These are phyloP conservation scores for Dendrolimus houi DNA, from an alignment of 2,888 invertebrate genomes.

Conservation along the genomic window DNA sequence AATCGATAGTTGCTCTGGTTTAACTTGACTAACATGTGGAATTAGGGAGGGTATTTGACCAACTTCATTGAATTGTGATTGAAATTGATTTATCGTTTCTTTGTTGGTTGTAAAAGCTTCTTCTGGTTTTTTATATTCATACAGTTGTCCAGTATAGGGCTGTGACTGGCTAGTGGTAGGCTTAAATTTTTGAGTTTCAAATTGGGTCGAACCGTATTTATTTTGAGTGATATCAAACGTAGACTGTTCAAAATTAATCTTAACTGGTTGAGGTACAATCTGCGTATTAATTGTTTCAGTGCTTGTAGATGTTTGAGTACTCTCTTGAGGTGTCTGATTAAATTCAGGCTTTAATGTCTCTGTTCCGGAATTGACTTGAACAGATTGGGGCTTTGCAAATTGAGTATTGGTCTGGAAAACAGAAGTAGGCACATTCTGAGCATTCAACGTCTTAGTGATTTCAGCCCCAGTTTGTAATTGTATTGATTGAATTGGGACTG, in stretches of 20 bases:
- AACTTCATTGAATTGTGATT: no score
- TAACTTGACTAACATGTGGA: neutral
- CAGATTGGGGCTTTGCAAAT: neutral
- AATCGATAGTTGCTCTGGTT: neutral
- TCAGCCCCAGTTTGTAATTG: neutral
- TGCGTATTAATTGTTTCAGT: neutral
- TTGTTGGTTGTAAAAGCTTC: neutral
- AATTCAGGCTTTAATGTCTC: slow-evolving; percentile 14
- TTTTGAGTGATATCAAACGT: neutral
- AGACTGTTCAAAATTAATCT: neutral
- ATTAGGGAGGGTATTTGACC: no score
- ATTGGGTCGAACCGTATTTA: slow-evolving; percentile 9
- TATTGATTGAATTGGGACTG: slow-evolving; percentile 1
- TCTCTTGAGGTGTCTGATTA: slow-evolving; percentile 4
- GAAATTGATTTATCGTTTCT: neutral
- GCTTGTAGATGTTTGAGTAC: slow-evolving; percentile 4
- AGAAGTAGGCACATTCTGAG: slow-evolving; percentile 5
- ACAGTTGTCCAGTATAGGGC: neutral
- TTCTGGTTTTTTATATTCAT: neutral
- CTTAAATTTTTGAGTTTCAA: slow-evolving; percentile 5
- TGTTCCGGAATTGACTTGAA: slow-evolving; percentile 7
- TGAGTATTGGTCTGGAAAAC: slow-evolving; percentile 3
- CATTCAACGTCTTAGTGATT: neutral
- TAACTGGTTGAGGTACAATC: neutral
- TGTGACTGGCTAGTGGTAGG: slow-evolving; percentile 3